phyloP scores from a whole-genome alignment of 2,113 vertebrate genomes.

The Cryptotis parvus region DNA sequence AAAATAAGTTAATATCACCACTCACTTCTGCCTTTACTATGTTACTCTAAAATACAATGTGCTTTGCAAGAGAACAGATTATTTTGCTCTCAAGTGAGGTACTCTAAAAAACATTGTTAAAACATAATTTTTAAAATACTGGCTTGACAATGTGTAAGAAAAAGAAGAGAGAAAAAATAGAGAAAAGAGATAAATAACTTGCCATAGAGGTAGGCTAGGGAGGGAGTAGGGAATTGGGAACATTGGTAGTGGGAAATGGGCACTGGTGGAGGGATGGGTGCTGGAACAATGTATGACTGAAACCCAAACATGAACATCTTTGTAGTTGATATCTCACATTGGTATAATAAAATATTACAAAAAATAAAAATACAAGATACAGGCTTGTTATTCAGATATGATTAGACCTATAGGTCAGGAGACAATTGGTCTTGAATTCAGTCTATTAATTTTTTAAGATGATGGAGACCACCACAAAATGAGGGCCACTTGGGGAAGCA shows the following conservation, averaged over 20 bases:
- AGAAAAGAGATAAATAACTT: too few species aligned
- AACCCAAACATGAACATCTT: too few species aligned
- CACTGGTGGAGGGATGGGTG: too few species aligned
- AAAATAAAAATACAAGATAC: too few species aligned
- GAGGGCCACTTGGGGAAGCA: rapidly evolving
- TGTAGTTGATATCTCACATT: too few species aligned
- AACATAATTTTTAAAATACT: background rate
- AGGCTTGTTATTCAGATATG: background rate
- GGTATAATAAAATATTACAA: too few species aligned
- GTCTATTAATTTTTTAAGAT: background rate
- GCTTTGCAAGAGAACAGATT: background rate
- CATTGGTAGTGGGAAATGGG: too few species aligned
- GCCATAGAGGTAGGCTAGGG: too few species aligned
- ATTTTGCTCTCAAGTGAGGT: background rate
- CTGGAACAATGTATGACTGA: too few species aligned
- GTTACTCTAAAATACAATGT: background rate
- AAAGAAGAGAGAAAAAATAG: too few species aligned
- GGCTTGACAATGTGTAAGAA: too few species aligned
- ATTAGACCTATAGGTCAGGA: background rate
- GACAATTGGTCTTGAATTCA: background rate
- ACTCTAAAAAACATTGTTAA: background rate
- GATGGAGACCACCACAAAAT: background rate
- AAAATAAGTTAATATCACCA: background rate
- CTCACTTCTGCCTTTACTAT: background rate
- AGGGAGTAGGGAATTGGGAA: too few species aligned